Conservation (phyloP, 2,888 invertebrate genomes). For the Noctua janthina region DNA sequence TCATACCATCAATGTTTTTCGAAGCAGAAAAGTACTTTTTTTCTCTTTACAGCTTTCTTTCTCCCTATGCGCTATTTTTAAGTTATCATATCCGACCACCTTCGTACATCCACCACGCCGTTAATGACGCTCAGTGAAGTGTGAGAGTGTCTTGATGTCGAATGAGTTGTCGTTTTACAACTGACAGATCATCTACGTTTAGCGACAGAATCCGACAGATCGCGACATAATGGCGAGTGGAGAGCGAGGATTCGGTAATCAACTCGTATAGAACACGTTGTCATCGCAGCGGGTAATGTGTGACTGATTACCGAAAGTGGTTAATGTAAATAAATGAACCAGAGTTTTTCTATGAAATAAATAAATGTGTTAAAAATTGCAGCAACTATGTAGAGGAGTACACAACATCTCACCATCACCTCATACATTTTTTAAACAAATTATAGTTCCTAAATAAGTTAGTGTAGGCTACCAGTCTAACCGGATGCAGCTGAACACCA, state of each 20-base stretch:
- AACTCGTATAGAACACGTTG: slow-evolving; percentile 63
- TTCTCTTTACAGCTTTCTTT: neutral
- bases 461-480: neutral
- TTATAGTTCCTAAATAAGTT: neutral
- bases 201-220: slow-evolving; percentile 34
- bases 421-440: neutral
- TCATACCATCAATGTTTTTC: neutral
- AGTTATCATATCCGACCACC: slow-evolving; percentile 36
- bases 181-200: slow-evolving; percentile 76
- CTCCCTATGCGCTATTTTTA: neutral
- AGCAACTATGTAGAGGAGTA: neutral
- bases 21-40: neutral
- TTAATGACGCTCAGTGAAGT: slow-evolving; percentile 79
- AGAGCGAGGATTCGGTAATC: slow-evolving; percentile 65
- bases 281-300: slow-evolving; percentile 32
- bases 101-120: slow-evolving; percentile 50
- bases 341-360: neutral
- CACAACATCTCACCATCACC: neutral
- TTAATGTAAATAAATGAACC: neutral
- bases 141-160: slow-evolving; percentile 76
- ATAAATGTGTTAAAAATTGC: neutral
- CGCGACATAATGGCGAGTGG: slow-evolving; percentile 62
- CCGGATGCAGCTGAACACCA: neutral
- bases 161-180: slow-evolving; percentile 83
- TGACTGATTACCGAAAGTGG: slow-evolving; percentile 43